Base-by-base conservation (phyloP, 2,797 vertebrate species). In the Psittacula echo region DNA sequence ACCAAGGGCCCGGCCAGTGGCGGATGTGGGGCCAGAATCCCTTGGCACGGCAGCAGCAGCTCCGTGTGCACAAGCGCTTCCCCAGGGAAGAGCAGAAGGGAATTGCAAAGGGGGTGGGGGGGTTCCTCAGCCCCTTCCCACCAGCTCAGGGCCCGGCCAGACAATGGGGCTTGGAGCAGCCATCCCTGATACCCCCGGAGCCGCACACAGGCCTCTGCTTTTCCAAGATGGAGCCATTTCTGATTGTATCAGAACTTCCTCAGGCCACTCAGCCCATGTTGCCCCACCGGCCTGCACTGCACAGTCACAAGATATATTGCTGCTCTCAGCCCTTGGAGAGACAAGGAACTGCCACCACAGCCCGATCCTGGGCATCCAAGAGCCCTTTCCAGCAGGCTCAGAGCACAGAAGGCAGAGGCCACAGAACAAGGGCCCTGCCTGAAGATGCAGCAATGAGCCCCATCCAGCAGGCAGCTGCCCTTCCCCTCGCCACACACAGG, bases 41-140 rank as follows among this genome's bases (percentile, higher is more conserved):
- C 23, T 30, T 5, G 3, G 39, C 61, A 44, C 0, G 0, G 68
- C 9, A 8, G 26, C 51, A 44, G 0, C 0, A 50, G n/a, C 34
- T 58, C 53, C 10, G 10, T 8, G 16, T 73, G 42, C 23, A 44
- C 56, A 5, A 3, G 48, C 5, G 0, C 41, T 26, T 64, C 60
- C 30, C 30, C 56, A 11, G 58, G 27, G 37, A 71, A 58, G 5
- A 71, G 54, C 30, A 32, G 27, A 44, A 58, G 21, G 37, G 72
- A 71, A 60, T 3, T 21, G 26, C 10, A 5, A 37, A 37, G 7
- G 56, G 37, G 42, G 24, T 13, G 19, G 37, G 71, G 24, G 7
- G 6, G 24, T n/a, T 60, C 32, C 41, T 77, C 6, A 5, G 16
- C 34, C 34, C 53, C 29, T 50, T 64, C 39, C 32, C 44, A 39